Conservation (phyloP, 2,888 invertebrate genomes). For the Timandra comae region DNA sequence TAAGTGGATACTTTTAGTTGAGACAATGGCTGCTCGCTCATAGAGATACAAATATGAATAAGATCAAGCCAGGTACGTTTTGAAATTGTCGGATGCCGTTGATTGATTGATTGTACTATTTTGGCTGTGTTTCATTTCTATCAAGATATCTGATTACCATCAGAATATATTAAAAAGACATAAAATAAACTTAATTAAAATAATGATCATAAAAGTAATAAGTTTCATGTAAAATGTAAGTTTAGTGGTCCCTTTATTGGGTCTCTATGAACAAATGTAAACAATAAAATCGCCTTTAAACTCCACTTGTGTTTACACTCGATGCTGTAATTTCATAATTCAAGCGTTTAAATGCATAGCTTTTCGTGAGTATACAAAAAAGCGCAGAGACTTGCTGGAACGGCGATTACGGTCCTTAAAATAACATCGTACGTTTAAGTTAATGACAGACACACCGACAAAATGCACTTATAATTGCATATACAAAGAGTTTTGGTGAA, state of each 20-base stretch:
- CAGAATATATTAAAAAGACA: too few relatives aligned
- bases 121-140: too few relatives aligned
- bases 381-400: slow-evolving; percentile 57
- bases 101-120: too few relatives aligned
- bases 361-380: slow-evolving; percentile 67
- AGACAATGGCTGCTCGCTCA: slow-evolving; percentile 43
- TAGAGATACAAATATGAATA: slow-evolving; percentile 22
- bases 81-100: slow-evolving; percentile 21
- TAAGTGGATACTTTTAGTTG: slow-evolving; percentile 50
- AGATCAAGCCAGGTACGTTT: slow-evolving; percentile 30
- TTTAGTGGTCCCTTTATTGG: too few relatives aligned
- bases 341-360: slow-evolving; percentile 76
- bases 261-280: too few relatives aligned
- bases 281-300: slow-evolving; percentile 24
- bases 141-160: too few relatives aligned
- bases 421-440: slow-evolving; percentile 77
- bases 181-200: too few relatives aligned
- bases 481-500: slow-evolving; percentile 72
- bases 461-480: slow-evolving; percentile 75
- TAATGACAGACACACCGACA: slow-evolving; percentile 74
- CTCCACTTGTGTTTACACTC: slow-evolving; percentile 59
- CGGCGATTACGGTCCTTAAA: slow-evolving; percentile 73
- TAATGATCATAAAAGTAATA: too few relatives aligned
- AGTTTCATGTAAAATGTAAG: too few relatives aligned
- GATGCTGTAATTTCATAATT: slow-evolving; percentile 76